These are phyloP conservation scores for Melozone crissalis DNA, from an alignment of 2,113 vertebrate species.

Conservation along the genomic window DNA sequence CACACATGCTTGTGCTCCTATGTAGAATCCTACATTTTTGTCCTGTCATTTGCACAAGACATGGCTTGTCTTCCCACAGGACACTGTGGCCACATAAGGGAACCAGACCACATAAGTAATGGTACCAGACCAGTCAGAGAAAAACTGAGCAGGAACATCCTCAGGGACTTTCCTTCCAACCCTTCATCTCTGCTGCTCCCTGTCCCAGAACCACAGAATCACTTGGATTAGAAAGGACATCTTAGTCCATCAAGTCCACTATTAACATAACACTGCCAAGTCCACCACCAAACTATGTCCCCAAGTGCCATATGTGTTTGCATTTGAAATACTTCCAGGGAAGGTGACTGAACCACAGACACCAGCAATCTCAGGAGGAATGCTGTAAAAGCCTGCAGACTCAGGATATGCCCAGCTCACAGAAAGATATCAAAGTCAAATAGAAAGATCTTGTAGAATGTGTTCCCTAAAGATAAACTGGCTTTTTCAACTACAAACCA, in stretches of 20 bases:
- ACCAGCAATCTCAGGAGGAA: background rate
- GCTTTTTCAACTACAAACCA: background rate
- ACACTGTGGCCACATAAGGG: fast-evolving
- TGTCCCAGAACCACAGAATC: background rate
- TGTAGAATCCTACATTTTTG: background rate
- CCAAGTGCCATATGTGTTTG: background rate
- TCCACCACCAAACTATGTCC: background rate
- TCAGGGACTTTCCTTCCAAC: background rate
- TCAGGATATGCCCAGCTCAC: background rate
- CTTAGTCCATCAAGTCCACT: background rate
- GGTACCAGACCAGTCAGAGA: background rate
- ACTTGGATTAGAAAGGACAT: background rate
- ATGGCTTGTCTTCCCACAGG: background rate
- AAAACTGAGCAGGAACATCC: background rate
- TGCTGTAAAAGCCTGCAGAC: background rate
- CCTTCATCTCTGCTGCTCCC: background rate
- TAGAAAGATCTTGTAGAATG: background rate
- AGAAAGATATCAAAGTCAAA: background rate
- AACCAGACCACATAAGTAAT: no score
- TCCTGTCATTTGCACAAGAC: background rate
- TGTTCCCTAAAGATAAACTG: background rate
- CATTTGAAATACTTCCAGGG: background rate
- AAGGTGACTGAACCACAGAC: background rate
- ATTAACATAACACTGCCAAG: background rate
- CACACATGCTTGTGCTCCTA: fast-evolving